Evolutionary conservation across 2,113 vertebrate species (phyloP).

Genomic region (Passer montanus): DNA sequence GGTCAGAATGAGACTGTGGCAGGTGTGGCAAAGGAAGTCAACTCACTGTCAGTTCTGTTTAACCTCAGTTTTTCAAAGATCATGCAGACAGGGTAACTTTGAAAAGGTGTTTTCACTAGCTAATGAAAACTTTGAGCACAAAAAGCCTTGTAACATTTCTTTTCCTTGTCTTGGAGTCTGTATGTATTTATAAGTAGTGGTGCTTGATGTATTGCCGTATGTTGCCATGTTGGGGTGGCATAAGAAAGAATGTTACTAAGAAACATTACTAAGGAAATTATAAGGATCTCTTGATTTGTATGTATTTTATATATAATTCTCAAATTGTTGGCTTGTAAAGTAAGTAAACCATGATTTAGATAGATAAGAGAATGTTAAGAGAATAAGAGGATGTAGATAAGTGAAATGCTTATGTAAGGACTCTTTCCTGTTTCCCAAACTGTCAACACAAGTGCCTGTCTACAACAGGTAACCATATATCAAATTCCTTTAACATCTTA

Average conservation of each 20-base stretch:
- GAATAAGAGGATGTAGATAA: not conserved
- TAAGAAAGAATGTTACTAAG: not conserved
- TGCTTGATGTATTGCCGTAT: not conserved
- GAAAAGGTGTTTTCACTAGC: not conserved
- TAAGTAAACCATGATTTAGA: too few relatives aligned
- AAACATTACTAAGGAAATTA: not conserved
- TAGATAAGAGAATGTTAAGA: too few relatives aligned
- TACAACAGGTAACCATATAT: not conserved
- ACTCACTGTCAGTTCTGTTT: not conserved
- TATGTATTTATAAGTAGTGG: not conserved
- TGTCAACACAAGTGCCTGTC: not conserved
- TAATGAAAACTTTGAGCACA: not conserved
- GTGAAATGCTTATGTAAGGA: not conserved
- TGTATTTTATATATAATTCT: not conserved
- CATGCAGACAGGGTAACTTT: not conserved
- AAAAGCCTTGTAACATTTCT: rapidly evolving
- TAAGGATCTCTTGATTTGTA: not conserved
- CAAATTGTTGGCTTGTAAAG: not conserved
- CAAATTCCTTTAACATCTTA: not conserved
- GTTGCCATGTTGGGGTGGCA: not conserved
- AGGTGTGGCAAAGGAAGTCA: not conserved
- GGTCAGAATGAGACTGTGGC: not conserved
- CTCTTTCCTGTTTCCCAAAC: not conserved
- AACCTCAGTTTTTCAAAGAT: not conserved
- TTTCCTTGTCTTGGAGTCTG: not conserved